Evolutionary conservation across 1,140 invertebrate genomes (phyloP).

Genomic region (Anoplolepis gracilipes): DNA sequence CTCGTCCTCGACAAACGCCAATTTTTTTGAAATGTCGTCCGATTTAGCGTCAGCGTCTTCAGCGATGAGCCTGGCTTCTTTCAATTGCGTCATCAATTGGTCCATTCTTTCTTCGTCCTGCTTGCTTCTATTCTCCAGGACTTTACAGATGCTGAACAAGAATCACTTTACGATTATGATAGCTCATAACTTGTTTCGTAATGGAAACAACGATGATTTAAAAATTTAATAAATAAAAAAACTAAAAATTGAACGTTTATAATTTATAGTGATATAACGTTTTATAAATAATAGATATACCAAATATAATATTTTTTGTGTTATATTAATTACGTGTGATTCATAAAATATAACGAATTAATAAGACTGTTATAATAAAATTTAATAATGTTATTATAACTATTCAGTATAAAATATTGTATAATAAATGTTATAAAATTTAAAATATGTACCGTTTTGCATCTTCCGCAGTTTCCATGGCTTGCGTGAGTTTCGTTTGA

Average conservation of each 20-base stretch:
- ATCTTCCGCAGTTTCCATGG: conserved; percentile 93
- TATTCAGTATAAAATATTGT: neutral
- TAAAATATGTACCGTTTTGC: conserved; percentile 89
- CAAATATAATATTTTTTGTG: neutral
- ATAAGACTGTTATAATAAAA: neutral
- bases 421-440: conserved; percentile 1
- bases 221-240: neutral
- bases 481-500: conserved; percentile 91
- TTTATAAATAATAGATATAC: neutral
- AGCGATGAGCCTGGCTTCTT: conserved; percentile 91
- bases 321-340: neutral
- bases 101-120: conserved; percentile 93
- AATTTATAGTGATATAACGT: neutral
- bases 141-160: conserved; percentile 90
- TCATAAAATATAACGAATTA: neutral
- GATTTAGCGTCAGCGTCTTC: conserved; percentile 94
- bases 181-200: neutral
- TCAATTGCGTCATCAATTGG: conserved; percentile 89
- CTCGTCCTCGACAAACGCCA: conserved; percentile 96
- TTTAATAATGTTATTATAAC: no score
- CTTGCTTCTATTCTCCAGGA: conserved; percentile 91
- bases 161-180: conserved; percentile 36
- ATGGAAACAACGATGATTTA: neutral
- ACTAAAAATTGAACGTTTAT: no score
- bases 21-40: conserved; percentile 94